Percentiles rank a stretch among this genome's conserved stretches.
Evolutionary conservation across 2,888 invertebrate genomes (phyloP).

Genomic region (Agrochola lota): DNA sequence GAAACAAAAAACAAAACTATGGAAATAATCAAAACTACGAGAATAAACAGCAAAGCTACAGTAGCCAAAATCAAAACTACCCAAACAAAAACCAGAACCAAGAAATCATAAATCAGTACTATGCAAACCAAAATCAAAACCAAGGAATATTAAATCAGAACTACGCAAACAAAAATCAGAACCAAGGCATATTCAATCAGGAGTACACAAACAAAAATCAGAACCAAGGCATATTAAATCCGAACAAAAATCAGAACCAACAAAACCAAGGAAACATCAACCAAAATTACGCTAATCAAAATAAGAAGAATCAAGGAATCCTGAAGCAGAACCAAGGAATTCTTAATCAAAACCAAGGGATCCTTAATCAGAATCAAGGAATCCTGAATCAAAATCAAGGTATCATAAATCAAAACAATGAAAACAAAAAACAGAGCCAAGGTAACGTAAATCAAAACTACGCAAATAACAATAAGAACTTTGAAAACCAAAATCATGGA

Average conservation of each 20-base stretch:
- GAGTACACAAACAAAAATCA: constrained; percentile 53
- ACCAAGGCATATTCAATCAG: constrained; percentile 56
- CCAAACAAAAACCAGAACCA: constrained; percentile 52
- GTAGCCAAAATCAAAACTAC: constrained; percentile 7
- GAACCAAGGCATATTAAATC: constrained; percentile 44
- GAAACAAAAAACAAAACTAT: constrained; percentile 16
- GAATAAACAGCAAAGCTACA: constrained; percentile 31
- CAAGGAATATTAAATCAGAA: constrained; percentile 29
- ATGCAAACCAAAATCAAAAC: constrained; percentile 37
- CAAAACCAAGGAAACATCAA: constrained; percentile 29
- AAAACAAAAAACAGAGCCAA: constrained; percentile 22
- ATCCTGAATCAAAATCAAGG: constrained; percentile 29
- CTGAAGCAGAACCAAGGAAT: constrained; percentile 28
- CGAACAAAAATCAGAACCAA: constrained; percentile 28
- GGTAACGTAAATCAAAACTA: constrained; percentile 6
- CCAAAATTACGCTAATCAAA: constrained; percentile 21
- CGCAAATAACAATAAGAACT: constrained; percentile 11
- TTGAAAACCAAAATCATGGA: constrained; percentile 9
- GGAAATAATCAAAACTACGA: constrained; percentile 36
- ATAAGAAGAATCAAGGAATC: constrained; percentile 27
- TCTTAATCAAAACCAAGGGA: constrained; percentile 18
- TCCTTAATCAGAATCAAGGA: constrained; percentile 20
- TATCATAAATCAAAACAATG: constrained; percentile 53
- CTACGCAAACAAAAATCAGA: constrained; percentile 53
- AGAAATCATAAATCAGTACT: constrained; percentile 23